phyloP scores from a whole-genome alignment of 2,888 invertebrate genomes.

The Spodoptera exigua region DNA sequence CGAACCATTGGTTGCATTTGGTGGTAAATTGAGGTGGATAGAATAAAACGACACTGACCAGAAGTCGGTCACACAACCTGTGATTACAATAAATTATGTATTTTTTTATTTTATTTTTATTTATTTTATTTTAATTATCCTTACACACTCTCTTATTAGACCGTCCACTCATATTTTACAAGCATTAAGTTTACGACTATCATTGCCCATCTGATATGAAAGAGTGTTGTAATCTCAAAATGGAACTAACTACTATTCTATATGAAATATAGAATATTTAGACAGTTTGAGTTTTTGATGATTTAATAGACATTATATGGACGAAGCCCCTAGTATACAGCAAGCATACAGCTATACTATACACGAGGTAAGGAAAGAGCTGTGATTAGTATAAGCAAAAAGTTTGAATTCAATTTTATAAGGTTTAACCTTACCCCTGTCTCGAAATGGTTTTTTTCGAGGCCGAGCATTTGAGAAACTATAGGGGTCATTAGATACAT shows the following conservation, averaged over 20 bases:
- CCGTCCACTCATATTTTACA: slow-evolving; percentile 19
- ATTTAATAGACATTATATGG: slow-evolving; percentile 1
- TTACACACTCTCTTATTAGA: slow-evolving; percentile 42
- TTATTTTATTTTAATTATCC: slow-evolving; percentile 55
- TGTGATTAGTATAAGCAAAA: slow-evolving; percentile 58
- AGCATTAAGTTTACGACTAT: slow-evolving; percentile 1
- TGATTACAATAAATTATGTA: slow-evolving; percentile 85
- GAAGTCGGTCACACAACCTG: slow-evolving; percentile 75
- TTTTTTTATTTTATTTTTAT: slow-evolving; percentile 74
- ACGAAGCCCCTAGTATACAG: slow-evolving; percentile 17
- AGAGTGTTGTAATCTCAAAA: slow-evolving; percentile 21
- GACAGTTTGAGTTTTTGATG: slow-evolving; percentile 19
- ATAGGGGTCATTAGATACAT: slow-evolving; percentile 4
- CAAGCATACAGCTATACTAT: slow-evolving; percentile 30
- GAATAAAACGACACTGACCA: slow-evolving; percentile 58
- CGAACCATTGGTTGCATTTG: slow-evolving; percentile 64
- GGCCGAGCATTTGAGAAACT: slow-evolving; percentile 4
- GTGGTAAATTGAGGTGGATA: slow-evolving; percentile 61
- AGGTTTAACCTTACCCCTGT: slow-evolving; percentile 34
- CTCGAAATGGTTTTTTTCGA: slow-evolving; percentile 20
- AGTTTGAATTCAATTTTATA: slow-evolving; percentile 42
- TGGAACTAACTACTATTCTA: slow-evolving; percentile 26
- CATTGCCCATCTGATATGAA: slow-evolving; percentile 24
- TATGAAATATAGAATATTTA: slow-evolving; percentile 35
- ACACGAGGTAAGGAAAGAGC: slow-evolving; percentile 51